phyloP scores from a whole-genome alignment of 2,113 vertebrate genomes.

The Microcebus griseorufus region DNA sequence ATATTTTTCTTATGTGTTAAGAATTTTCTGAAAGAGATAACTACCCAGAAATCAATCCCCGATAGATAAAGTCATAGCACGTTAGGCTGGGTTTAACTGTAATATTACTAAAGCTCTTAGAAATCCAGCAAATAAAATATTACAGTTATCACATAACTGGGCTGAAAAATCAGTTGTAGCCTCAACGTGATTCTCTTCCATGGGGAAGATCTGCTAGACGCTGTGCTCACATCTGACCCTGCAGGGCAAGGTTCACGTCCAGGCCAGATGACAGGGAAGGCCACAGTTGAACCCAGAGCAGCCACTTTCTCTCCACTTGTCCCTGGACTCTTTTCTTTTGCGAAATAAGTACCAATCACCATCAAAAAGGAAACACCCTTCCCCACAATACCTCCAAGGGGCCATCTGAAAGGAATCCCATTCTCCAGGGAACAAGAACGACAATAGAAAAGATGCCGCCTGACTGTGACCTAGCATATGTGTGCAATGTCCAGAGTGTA shows the following conservation, averaged over 20 bases:
- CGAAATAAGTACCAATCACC: constrained; percentile 57
- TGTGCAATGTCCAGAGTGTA: constrained; percentile 63
- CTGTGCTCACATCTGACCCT: neutral
- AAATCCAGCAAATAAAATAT: constrained; percentile 53
- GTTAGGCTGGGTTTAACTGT: neutral
- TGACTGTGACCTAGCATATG: constrained; percentile 3
- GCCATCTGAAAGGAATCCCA: constrained; percentile 55
- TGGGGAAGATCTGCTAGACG: neutral
- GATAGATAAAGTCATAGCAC: neutral
- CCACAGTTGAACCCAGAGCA: constrained; percentile 24
- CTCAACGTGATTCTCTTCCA: neutral
- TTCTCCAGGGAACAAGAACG: neutral
- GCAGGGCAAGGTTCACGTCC: constrained; percentile 6
- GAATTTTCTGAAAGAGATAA: neutral
- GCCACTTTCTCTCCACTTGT: constrained; percentile 39
- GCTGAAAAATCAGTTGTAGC: constrained; percentile 40
- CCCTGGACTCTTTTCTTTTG: constrained; percentile 58
- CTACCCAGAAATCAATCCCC: neutral
- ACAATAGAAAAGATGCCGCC: neutral
- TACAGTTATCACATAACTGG: neutral
- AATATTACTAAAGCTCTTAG: neutral
- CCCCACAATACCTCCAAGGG: constrained; percentile 48
- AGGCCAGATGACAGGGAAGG: constrained; percentile 38
- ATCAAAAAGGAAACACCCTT: constrained; percentile 34
- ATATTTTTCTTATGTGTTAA: neutral